phyloP scores from a whole-genome alignment of 2,888 invertebrate genomes.

The Heteropelma amictum region DNA sequence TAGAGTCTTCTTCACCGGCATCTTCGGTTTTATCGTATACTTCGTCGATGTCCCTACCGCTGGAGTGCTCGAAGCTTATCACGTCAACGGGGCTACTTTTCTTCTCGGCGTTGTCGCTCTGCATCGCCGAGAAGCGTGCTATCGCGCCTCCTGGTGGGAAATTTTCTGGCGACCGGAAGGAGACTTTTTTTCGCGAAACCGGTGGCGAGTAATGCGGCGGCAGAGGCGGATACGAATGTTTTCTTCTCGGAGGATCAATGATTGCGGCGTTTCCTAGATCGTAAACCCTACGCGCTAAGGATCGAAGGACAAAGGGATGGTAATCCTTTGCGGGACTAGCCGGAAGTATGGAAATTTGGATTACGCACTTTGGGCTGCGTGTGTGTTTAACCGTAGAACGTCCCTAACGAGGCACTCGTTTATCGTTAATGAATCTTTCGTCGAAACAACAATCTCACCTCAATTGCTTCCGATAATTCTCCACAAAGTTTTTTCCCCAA shows the following conservation, averaged over 20 bases:
- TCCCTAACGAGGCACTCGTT: neutral
- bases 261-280: neutral
- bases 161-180: constrained; percentile 56
- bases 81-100: constrained; percentile 40
- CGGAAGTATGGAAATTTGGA: too few species aligned
- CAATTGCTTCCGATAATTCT: constrained; percentile 36
- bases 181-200: constrained; percentile 63
- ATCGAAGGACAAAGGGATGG: too few species aligned
- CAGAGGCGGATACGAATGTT: constrained; percentile 62
- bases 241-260: constrained; percentile 57
- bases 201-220: constrained; percentile 58
- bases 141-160: neutral
- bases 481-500: constrained; percentile 26
- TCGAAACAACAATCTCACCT: constrained; percentile 47
- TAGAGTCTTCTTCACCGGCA: constrained; percentile 55
- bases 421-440: neutral
- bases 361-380: too few species aligned
- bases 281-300: too few species aligned
- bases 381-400: neutral
- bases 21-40: constrained; percentile 28
- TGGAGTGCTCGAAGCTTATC: constrained; percentile 40
- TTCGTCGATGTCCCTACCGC: neutral
- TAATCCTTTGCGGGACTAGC: too few species aligned
- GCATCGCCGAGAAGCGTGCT: constrained; percentile 53
- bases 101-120: constrained; percentile 53